A percentile compares a stretch with the other conserved stretches of the same genome.
These are phyloP conservation scores for Neoscelio sp. DNA, from an alignment of 2,888 invertebrate species.

Conservation along the genomic window DNA sequence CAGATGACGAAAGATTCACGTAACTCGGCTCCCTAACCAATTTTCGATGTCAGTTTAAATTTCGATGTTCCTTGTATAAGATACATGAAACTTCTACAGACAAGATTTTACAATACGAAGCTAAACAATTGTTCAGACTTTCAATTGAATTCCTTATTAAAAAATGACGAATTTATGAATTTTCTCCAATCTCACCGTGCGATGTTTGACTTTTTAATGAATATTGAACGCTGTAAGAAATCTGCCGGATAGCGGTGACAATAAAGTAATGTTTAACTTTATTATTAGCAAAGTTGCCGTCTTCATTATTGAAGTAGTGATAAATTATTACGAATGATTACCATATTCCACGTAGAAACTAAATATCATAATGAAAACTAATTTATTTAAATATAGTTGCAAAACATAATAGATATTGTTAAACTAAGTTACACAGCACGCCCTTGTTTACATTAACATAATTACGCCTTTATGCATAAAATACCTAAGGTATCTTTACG, in stretches of 20 bases:
- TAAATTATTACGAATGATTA: constrained; percentile 17
- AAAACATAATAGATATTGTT: too few relatives aligned
- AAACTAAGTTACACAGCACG: too few relatives aligned
- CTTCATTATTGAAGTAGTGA: constrained; percentile 16
- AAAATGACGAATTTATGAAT: constrained; percentile 47
- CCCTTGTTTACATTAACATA: too few relatives aligned
- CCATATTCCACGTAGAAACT: too few relatives aligned
- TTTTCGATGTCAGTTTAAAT: constrained; percentile 56
- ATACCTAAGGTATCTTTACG: too few relatives aligned
- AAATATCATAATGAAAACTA: too few relatives aligned
- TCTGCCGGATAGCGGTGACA: constrained; percentile 6
- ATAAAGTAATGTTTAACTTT: constrained; percentile 27
- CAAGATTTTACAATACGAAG: constrained; percentile 38
- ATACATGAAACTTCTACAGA: constrained; percentile 42
- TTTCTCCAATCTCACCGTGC: constrained; percentile 21
- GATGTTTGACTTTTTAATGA: constrained; percentile 42
- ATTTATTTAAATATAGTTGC: too few relatives aligned
- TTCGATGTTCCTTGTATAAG: constrained; percentile 6
- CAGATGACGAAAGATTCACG: constrained; percentile 50
- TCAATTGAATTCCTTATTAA: constrained; percentile 44
- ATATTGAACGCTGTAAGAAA: constrained; percentile 26
- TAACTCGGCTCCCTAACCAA: constrained; percentile 44
- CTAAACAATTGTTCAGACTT: constrained; percentile 40
- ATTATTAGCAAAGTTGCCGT: constrained; percentile 28
- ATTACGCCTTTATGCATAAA: too few relatives aligned